These are phyloP conservation scores for Podiceps cristatus DNA, from an alignment of 2,113 vertebrate species.

Conservation along the genomic window DNA sequence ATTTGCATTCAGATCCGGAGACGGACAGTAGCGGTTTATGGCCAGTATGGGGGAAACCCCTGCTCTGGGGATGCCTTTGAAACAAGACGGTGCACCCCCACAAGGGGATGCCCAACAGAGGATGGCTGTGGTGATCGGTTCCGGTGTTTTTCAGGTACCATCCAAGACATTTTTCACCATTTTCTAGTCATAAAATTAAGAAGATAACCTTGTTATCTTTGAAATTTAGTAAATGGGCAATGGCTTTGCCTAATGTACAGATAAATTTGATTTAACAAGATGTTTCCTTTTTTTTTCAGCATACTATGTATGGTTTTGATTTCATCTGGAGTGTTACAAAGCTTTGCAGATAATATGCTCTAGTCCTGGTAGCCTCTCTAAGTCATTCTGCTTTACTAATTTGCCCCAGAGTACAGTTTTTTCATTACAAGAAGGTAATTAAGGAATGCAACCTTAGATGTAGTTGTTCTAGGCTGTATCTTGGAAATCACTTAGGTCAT, in stretches of 20 bases:
- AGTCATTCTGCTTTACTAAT: not conserved
- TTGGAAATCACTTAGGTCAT: not conserved
- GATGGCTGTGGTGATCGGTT: slow-evolving; percentile 89
- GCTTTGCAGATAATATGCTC: not conserved
- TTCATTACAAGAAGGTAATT: not conserved
- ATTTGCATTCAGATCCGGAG: slow-evolving; percentile 81
- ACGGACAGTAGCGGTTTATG: slow-evolving; percentile 78
- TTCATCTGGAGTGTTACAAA: not conserved
- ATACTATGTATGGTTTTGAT: not conserved
- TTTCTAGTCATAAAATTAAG: not conserved
- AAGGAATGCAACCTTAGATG: not conserved
- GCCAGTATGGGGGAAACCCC: slow-evolving; percentile 85
- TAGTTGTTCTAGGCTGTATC: not conserved
- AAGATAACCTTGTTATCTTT: not conserved
- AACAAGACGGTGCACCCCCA: slow-evolving; percentile 78
- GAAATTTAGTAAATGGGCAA: not conserved
- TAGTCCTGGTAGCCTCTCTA: not conserved
- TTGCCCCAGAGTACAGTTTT: not conserved
- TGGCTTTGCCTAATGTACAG: not conserved
- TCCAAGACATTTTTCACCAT: not conserved
- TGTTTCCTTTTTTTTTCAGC: not conserved
- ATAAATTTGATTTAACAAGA: not conserved
- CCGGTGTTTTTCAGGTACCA: slow-evolving; percentile 88
- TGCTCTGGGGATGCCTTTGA: slow-evolving; percentile 80
- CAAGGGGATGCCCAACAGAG: slow-evolving; percentile 83